phyloP scores from a whole-genome alignment of 2,797 vertebrate genomes.

The Craterocephalus amniculus region DNA sequence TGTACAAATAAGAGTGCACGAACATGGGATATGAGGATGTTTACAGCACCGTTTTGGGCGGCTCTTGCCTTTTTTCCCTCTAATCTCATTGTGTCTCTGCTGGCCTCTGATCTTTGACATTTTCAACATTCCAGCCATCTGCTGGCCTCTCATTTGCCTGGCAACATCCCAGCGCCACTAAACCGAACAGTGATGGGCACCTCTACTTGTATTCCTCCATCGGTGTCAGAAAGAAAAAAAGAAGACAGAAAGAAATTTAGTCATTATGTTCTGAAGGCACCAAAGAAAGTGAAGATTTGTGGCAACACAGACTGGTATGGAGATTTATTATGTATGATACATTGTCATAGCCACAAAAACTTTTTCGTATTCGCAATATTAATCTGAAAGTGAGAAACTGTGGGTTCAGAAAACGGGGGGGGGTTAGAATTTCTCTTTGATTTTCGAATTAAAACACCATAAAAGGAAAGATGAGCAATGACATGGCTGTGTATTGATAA shows the following conservation, averaged over 20 bases:
- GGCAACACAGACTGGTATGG: background rate
- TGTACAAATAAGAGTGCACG: slow-evolving; percentile 29
- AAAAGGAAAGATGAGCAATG: slow-evolving; percentile 38
- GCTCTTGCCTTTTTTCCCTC: slow-evolving; percentile 53
- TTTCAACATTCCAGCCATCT: slow-evolving; percentile 78
- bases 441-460: background rate
- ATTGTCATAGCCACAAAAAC: background rate
- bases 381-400: slow-evolving; percentile 59
- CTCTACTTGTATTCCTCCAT: slow-evolving; percentile 33
- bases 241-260: background rate
- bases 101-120: slow-evolving; percentile 75
- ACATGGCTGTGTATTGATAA: slow-evolving; percentile 27
- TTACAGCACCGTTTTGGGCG: slow-evolving; percentile 54
- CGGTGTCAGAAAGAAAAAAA: slow-evolving; percentile 1
- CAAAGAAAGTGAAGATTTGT: slow-evolving; percentile 23
- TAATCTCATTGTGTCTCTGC: slow-evolving; percentile 67
- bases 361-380: slow-evolving; percentile 21
- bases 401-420: slow-evolving; percentile 10
- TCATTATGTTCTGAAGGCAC: slow-evolving; percentile 27
- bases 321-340: slow-evolving; percentile 16
- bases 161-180: slow-evolving; percentile 54
- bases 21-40: slow-evolving; percentile 51
- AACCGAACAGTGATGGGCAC: slow-evolving; percentile 42
- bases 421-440: too few species aligned
- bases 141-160: slow-evolving; percentile 70